phyloP scores from a whole-genome alignment of 2,888 invertebrate species.

The Andrena marginata region DNA sequence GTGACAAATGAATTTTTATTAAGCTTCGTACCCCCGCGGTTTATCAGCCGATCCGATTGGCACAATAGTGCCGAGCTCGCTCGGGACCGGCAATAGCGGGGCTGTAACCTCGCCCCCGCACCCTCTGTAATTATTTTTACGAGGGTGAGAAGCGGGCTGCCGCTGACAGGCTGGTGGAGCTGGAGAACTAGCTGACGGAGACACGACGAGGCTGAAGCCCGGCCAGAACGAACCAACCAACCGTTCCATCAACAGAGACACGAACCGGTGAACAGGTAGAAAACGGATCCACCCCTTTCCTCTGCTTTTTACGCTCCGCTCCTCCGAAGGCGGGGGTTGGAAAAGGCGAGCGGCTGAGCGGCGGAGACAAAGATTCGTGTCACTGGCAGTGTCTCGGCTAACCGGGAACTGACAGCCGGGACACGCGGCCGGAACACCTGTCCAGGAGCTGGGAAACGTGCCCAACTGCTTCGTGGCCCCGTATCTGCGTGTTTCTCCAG shows the following conservation, averaged over 20 bases:
- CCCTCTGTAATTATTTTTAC: slow-evolving; percentile 82
- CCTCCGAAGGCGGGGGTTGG: slow-evolving; percentile 50
- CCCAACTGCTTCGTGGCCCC: slow-evolving; percentile 23
- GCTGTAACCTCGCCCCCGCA: slow-evolving; percentile 28
- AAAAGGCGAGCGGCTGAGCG: slow-evolving; percentile 55
- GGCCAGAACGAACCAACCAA: slow-evolving; percentile 50
- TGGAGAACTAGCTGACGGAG: slow-evolving; percentile 67
- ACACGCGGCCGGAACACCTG: slow-evolving; percentile 70
- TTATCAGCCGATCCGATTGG: slow-evolving; percentile 81
- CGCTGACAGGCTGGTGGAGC: slow-evolving; percentile 76
- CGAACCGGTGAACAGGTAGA: slow-evolving; percentile 59
- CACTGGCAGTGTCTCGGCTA: slow-evolving; percentile 79
- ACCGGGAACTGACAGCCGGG: slow-evolving; percentile 68
- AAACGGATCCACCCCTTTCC: slow-evolving; percentile 43
- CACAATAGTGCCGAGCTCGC: slow-evolving; percentile 76
- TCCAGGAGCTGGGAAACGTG: slow-evolving; percentile 60
- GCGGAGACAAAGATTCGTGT: slow-evolving; percentile 82
- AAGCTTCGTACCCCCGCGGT: slow-evolving; percentile 73
- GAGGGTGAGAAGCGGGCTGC: slow-evolving; percentile 81
- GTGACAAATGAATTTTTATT: slow-evolving; percentile 83
- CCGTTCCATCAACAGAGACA: slow-evolving; percentile 60
- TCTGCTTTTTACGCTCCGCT: slow-evolving; percentile 55
- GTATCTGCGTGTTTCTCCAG: neutral
- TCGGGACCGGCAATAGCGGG: slow-evolving; percentile 56
- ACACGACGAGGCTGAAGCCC: slow-evolving; percentile 58